Evolutionary conservation across 2,113 vertebrate species (phyloP).

Genomic region (Tachysurus vachellii): DNA sequence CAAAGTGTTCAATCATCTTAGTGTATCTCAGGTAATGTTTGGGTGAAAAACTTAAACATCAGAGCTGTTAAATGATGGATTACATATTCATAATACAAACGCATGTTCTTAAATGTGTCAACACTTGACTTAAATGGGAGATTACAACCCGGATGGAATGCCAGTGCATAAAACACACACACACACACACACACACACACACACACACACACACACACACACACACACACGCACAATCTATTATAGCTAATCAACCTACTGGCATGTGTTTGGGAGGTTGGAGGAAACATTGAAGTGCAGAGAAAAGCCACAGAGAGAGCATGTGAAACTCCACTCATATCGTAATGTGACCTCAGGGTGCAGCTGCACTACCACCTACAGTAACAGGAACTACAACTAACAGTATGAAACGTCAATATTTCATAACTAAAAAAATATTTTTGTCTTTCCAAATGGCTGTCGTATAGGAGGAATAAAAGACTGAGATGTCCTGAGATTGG

Average conservation of each 20-base stretch:
- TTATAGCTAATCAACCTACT: neutral
- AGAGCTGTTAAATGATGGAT: neutral
- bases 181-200: neutral
- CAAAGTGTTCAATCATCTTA: neutral
- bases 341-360: neutral
- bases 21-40: too few relatives aligned
- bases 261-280: neutral
- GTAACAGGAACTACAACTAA: neutral
- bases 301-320: neutral
- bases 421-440: neutral
- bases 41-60: neutral
- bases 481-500: neutral
- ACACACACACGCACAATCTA: neutral
- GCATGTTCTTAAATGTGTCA: neutral
- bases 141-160: neutral
- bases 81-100: constrained; percentile 1
- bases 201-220: too few relatives aligned
- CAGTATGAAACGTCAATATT: neutral
- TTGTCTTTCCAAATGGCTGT: neutral
- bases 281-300: neutral
- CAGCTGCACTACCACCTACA: neutral
- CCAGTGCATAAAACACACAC: neutral
- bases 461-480: neutral
- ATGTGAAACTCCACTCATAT: neutral
- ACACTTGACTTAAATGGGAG: neutral